Base-by-base conservation (phyloP, 2,888 invertebrate genomes). In the Diarsia brunnea region DNA sequence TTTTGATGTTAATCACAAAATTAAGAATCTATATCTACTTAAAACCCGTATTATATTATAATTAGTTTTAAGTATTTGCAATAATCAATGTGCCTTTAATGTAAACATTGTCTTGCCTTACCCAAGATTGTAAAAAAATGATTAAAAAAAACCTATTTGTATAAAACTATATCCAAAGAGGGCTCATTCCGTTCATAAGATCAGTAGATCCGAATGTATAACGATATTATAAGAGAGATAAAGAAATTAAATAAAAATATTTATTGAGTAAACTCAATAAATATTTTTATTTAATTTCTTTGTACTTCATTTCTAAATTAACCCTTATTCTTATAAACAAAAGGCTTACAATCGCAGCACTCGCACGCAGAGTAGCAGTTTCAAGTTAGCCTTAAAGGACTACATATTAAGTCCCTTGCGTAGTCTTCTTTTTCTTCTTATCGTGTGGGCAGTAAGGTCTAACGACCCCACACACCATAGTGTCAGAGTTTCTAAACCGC, bases 71-170 rank as follows among this genome's bases (percentile, higher is more conserved):
- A 87, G 79, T 58, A 24, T 84, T 87, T 75, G 92, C 91, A 93
- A 92, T 92, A 91, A 89, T 81, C 69, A 84, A 85, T 75, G 95
- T 95, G 94, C 94, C 94, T 94, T 94, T 87, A 77, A 73, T 82
- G 88, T 89, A 88, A 91, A 90, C 88, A 87, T 88, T 91, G 91
- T 94, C 95, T 95, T 95, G 95, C 95, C 95, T 92, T 92, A 88
- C 85, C 87, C 85, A 87, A 86, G 84, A 85, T 78, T 89, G 86
- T 87, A 85, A 84, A 87, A 78, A 84, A 84, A 68, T 16, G 73
- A 66, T 65, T 73, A 84, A 84, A 86, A 84, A 83, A 84, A 78
- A 81, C 77, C 78, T 88, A 87, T 85, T 85, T 88, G 85, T 88
- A 85, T 86, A 84, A 88, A 85, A 84, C 77, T 87, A 85, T 88